A percentile compares a stretch with the other conserved stretches of the same genome.
phyloP scores from a whole-genome alignment of 2,888 invertebrate genomes.

The Caenorhabditis imperialis region DNA sequence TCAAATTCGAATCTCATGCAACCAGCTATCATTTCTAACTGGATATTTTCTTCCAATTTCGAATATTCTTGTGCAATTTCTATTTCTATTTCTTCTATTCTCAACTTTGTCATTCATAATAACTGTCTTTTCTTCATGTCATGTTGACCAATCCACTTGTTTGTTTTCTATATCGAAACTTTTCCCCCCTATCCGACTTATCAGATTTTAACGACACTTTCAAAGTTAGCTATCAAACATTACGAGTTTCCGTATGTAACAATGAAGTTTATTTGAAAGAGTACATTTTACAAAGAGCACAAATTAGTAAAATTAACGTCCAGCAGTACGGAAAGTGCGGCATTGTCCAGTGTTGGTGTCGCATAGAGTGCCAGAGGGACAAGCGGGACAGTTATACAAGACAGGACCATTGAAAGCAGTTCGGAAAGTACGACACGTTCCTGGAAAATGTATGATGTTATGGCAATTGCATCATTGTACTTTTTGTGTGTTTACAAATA shows the following conservation, averaged over 20 bases:
- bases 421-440: slow-evolving; percentile 44
- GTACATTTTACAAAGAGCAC: neutral
- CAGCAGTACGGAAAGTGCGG: slow-evolving; percentile 30
- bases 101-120: slow-evolving; percentile 23
- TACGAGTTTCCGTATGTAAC: slow-evolving; percentile 51
- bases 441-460: slow-evolving; percentile 12
- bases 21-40: neutral
- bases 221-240: slow-evolving; percentile 44
- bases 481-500: slow-evolving; percentile 2
- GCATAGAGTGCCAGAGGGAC: slow-evolving; percentile 35
- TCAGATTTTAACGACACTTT: slow-evolving; percentile 39
- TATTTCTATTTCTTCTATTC: slow-evolving; percentile 7
- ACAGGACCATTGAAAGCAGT: slow-evolving; percentile 44
- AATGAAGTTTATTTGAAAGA: slow-evolving; percentile 19
- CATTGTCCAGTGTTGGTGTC: slow-evolving; percentile 52
- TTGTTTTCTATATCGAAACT: neutral
- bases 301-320: slow-evolving; percentile 16
- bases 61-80: slow-evolving; percentile 7
- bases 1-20: slow-evolving; percentile 41
- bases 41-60: slow-evolving; percentile 4
- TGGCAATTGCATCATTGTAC: slow-evolving; percentile 8
- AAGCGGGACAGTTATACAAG: slow-evolving; percentile 10
- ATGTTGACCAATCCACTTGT: slow-evolving; percentile 29
- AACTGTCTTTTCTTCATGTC: slow-evolving; percentile 21
- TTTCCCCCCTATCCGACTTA: slow-evolving; percentile 5